These are phyloP conservation scores for Octodonta nipae DNA, from an alignment of 2,888 invertebrate species.

Conservation along the genomic window DNA sequence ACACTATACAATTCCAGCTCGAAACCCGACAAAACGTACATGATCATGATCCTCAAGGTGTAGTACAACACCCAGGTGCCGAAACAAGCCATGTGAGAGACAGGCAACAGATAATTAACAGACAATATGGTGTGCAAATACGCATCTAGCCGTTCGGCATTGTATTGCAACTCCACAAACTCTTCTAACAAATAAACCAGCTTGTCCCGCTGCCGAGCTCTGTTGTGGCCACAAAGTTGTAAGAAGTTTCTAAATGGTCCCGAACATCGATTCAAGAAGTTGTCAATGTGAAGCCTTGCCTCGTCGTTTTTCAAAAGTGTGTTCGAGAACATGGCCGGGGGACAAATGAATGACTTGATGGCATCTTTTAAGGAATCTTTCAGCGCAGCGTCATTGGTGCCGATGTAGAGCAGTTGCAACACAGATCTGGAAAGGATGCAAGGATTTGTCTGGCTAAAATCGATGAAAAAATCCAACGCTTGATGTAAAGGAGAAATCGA, in stretches of 20 bases:
- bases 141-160: conserved; percentile 86
- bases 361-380: conserved; percentile 73
- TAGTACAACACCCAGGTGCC: conserved; percentile 94
- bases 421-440: conserved; percentile 87
- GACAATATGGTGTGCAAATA: conserved; percentile 59
- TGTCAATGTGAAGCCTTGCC: conserved; percentile 78
- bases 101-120: conserved; percentile 51
- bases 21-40: conserved; percentile 85
- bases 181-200: conserved; percentile 80
- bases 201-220: conserved; percentile 89
- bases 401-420: conserved; percentile 68
- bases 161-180: conserved; percentile 81
- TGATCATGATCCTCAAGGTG: conserved; percentile 81
- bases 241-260: conserved; percentile 75
- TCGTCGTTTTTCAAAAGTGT: conserved; percentile 44
- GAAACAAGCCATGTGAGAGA: conserved; percentile 70
- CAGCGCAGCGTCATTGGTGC: conserved; percentile 45
- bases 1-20: conserved; percentile 90
- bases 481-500: conserved; percentile 66
- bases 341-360: conserved; percentile 74
- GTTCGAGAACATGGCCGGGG: conserved; percentile 72
- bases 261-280: conserved; percentile 75
- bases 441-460: conserved; percentile 75
- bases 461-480: conserved; percentile 82
- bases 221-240: conserved; percentile 85